Conservation (phyloP, 1,140 invertebrate species). For the Tetranychus cinnabarinus region DNA sequence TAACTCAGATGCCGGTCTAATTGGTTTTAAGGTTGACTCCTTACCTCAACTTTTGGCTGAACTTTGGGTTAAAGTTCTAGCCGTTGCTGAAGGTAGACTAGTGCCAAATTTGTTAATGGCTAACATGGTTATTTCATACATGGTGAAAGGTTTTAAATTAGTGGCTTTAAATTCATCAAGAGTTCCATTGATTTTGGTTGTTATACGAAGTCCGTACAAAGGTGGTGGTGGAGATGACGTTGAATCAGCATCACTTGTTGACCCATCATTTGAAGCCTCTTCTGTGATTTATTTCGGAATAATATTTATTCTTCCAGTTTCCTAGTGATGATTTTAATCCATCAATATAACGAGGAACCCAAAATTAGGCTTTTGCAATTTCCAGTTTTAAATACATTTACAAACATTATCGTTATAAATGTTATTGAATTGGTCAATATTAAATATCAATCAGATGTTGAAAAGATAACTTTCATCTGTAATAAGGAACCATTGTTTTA, state of each 20-base stretch:
- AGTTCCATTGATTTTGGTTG: slow-evolving; percentile 27
- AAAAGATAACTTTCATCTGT: too few species aligned
- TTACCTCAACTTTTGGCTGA: neutral
- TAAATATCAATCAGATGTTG: too few species aligned
- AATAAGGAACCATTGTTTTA: too few species aligned
- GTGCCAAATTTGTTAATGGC: slow-evolving; percentile 43
- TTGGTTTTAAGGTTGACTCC: neutral
- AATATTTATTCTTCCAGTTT: too few species aligned
- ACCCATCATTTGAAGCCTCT: neutral
- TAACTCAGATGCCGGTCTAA: neutral
- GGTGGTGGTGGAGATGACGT: neutral
- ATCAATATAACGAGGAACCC: too few species aligned
- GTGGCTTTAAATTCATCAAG: slow-evolving; percentile 31
- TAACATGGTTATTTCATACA: slow-evolving; percentile 48
- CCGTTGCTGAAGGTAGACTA: slow-evolving; percentile 40
- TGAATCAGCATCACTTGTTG: neutral
- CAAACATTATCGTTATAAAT: too few species aligned
- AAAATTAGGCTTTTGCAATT: too few species aligned
- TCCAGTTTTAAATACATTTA: too few species aligned
- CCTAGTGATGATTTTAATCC: too few species aligned
- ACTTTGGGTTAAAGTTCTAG: slow-evolving; percentile 35
- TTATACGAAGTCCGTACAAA: neutral
- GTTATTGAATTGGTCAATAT: too few species aligned
- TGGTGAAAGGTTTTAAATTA: slow-evolving; percentile 32
- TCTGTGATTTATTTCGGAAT: neutral